A percentile compares a stretch with the other conserved stretches of the same genome.
These are phyloP conservation scores for Neodiprion lecontei DNA, from an alignment of 1,140 invertebrate species.

Conservation along the genomic window DNA sequence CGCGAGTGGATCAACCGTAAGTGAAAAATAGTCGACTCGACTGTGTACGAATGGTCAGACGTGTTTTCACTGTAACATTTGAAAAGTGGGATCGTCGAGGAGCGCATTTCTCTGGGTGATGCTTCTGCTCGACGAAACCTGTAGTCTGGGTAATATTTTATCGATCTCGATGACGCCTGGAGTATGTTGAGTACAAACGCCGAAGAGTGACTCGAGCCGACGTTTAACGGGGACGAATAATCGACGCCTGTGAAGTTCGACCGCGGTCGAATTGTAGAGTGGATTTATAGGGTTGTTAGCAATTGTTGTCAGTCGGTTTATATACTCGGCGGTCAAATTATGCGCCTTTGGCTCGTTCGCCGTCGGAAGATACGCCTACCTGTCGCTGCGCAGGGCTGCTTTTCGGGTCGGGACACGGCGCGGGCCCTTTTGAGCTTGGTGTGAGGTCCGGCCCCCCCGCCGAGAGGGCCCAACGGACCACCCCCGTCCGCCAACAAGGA, in stretches of 20 bases:
- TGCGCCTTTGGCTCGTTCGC: neutral
- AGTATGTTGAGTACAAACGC: too few species aligned
- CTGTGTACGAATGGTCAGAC: too few species aligned
- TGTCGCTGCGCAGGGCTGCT: neutral
- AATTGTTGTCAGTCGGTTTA: neutral
- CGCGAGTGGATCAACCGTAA: too few species aligned
- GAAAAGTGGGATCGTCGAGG: too few species aligned
- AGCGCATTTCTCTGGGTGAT: too few species aligned
- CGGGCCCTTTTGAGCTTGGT: constrained; percentile 45
- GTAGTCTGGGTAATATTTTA: too few species aligned
- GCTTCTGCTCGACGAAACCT: too few species aligned
- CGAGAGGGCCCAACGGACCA: constrained; percentile 34
- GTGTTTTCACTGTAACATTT: too few species aligned
- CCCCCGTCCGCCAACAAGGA: neutral
- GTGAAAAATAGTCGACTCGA: too few species aligned
- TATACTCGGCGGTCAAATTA: neutral
- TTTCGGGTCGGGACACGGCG: neutral
- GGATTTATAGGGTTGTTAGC: neutral
- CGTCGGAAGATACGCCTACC: neutral
- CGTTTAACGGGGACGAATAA: neutral
- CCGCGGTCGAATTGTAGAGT: neutral
- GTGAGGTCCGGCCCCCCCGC: constrained; percentile 38
- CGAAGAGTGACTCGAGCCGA: too few species aligned
- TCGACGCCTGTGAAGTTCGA: neutral
- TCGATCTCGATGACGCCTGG: too few species aligned